These are phyloP conservation scores for Anableps anableps DNA, from an alignment of 2,797 vertebrate genomes.

Conservation along the genomic window DNA sequence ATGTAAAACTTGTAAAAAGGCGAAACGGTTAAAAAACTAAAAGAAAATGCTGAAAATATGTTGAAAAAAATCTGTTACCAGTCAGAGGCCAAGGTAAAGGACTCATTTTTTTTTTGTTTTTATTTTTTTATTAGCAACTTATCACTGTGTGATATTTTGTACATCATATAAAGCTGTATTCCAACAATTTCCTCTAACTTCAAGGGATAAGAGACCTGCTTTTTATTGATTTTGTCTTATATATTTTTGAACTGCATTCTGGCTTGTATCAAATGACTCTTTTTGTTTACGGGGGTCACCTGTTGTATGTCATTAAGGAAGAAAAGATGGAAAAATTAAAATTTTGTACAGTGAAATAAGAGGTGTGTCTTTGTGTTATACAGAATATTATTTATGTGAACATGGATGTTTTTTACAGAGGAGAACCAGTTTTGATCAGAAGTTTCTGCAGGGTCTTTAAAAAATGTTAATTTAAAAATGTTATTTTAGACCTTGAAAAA, in stretches of 20 bases:
- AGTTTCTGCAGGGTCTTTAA: neutral
- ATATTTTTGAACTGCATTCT: constrained; percentile 83
- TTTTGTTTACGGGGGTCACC: constrained; percentile 80
- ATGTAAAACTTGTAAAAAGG: constrained; percentile 70
- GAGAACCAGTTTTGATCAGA: neutral
- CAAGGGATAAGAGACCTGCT: constrained; percentile 83
- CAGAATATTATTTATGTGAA: neutral
- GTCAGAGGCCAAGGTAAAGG: constrained; percentile 83
- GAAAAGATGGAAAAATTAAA: constrained; percentile 79
- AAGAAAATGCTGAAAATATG: constrained; percentile 37
- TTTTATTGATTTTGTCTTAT: constrained; percentile 83
- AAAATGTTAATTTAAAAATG: neutral
- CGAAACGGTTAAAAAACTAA: constrained; percentile 66
- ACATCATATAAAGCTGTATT: constrained; percentile 87
- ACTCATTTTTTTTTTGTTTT: constrained; percentile 81
- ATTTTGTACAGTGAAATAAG: constrained; percentile 83
- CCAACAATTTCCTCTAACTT: constrained; percentile 82
- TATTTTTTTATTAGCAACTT: constrained; percentile 86
- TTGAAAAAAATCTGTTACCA: constrained; percentile 60
- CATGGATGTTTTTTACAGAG: neutral
- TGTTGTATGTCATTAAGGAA: constrained; percentile 83
- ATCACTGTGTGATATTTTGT: constrained; percentile 95
- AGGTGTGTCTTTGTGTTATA: constrained; percentile 29
- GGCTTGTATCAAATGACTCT: constrained; percentile 83
- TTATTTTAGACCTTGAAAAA: neutral